Evolutionary conservation across 2,888 invertebrate species (phyloP), one percentile per base, ranked within the genome.

Genomic region (Caenorhabditis sp.): DNA sequence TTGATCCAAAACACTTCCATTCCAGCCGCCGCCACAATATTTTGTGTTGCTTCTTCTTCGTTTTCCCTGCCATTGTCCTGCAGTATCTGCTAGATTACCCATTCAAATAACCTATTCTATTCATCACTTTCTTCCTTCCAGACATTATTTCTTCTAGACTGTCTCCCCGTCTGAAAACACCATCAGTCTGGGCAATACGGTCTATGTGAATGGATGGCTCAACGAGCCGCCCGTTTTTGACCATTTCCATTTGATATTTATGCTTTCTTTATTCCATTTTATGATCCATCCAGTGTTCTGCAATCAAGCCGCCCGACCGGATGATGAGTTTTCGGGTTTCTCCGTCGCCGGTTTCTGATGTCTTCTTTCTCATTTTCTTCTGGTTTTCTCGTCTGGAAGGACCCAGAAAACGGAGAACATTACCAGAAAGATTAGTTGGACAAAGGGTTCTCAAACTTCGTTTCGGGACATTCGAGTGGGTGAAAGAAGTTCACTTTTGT

Each of bases 321-420:
- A 47, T 47, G 47, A 47, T 47, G 47, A 47, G 47, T 47, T 47
- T 47, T 47, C 18, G 40, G 40, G 40, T 40, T 13, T 2, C 11
- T 40, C 20, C 18, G 18, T 11, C 50, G 50, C 3, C 51, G 51
- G 51, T 51, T 51, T 51, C 26, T 51, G 51, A 26, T 51, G 51
- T 51, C 51, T 51, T 24, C 24, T 11, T 47, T 18, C 47, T 47
- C 47, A 47, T 47, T 47, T 40, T 47, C 47, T 18, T 40, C 40
- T 2, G 32, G 6, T 40, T 40, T 40, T 13, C 13, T 47, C 18
- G 47, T 18, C 47, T 20, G 2, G 20, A 18, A n/a, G 47, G 11
- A 4, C 47, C 20, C 47, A n/a, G 18, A 47, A 47, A 47, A 47
- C 47, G n/a, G 40, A 40, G 40, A 40, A 40, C 3, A 15, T 40